These are phyloP conservation scores for Sinella curviseta DNA, from an alignment of 1,140 invertebrate genomes.

Conservation along the genomic window DNA sequence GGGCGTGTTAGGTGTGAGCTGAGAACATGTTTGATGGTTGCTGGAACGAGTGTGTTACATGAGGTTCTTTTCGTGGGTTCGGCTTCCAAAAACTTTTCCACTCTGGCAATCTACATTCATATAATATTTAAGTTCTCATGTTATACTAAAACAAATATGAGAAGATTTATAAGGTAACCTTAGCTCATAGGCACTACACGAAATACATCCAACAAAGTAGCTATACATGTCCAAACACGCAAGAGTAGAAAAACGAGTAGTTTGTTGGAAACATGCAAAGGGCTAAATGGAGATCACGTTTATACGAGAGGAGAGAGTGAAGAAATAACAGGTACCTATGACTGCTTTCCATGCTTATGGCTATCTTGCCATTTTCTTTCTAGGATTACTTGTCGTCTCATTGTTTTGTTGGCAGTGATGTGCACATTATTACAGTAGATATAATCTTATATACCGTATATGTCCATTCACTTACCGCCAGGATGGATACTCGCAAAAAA, in stretches of 20 bases:
- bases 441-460: too few relatives aligned
- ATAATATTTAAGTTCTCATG: background rate
- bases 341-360: too few relatives aligned
- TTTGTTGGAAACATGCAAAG: background rate
- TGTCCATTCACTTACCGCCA: background rate
- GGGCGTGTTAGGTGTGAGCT: constrained; percentile 45
- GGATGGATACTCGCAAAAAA: background rate
- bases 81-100: background rate
- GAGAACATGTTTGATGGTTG: constrained; percentile 47
- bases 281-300: background rate
- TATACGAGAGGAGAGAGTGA: background rate
- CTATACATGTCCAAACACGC: too few relatives aligned
- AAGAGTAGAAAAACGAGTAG: background rate
- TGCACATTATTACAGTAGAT: background rate
- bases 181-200: background rate
- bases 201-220: background rate
- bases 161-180: background rate
- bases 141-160: background rate
- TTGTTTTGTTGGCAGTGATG: constrained; percentile 4
- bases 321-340: background rate
- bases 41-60: constrained; percentile 30
- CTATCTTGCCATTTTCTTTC: background rate
- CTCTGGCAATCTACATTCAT: background rate
- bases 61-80: background rate
- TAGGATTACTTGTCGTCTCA: background rate